Evolutionary conservation across 2,797 vertebrate genomes (phyloP), one percentile per base, ranked within the genome.

Genomic region (Sebastes melanostomus): DNA sequence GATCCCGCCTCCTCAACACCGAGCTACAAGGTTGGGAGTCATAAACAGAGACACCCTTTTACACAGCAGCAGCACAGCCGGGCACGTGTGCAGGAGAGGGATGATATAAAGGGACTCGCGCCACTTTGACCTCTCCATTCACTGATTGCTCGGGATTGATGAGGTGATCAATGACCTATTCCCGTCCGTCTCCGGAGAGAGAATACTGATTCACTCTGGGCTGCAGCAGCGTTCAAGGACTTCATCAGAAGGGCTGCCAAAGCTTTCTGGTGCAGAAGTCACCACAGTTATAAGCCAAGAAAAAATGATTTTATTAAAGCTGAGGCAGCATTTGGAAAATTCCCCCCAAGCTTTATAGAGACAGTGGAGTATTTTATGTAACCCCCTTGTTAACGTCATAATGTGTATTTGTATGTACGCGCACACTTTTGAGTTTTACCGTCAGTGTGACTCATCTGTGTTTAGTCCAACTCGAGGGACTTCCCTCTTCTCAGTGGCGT

Each of bases 111-210:
- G 30, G 30, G 8, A 38, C 70, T 58, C 74, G 3, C 66, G 36
- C 60, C 13, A 4, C 13, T 70, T 61, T 86, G 81, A 81, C 80
- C 86, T 81, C 66, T 71, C 77, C 50, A 54, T 65, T 77, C 54
- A 34, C 77, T 83, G 86, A 86, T 86, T 85, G 76, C 73, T 70
- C 27, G 34, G 52, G 61, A 88, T 85, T 88, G 91, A 93, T 83
- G 81, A 78, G 77, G 75, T 80, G 85, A 91, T 93, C 90, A 70
- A 87, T 93, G 85, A 68, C 78, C 82, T 87, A 77, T 83, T 87
- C 87, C 67, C 59, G 74, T 83, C 68, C 1, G 20, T 66, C 66
- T 46, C 75, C 8, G 66, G 36, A 58, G 80, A 74, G 83, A 74
- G 29, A 29, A 29, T 29, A 29, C 29, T 85, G 87, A 89, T 75